Evolutionary conservation across 2,888 invertebrate genomes (phyloP), one percentile per base, ranked within the genome.

Genomic region (Lepidochitona cinerea): DNA sequence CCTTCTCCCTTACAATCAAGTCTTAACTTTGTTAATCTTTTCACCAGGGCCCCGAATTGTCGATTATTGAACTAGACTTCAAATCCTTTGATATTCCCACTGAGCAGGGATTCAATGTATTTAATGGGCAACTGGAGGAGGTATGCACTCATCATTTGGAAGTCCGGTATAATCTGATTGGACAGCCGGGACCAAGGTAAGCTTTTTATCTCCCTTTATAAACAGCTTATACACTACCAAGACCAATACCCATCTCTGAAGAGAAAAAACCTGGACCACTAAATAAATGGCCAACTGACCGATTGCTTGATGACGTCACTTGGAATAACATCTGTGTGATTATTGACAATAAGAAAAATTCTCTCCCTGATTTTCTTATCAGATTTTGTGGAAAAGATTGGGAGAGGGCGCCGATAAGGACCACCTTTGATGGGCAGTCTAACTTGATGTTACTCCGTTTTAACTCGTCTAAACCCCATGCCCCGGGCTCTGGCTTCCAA

Each of bases 151-250:
- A 64, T 33, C 29, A 26, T 32, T 1, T 64, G 3, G 64, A 64
- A 32, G 64, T 64, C 26, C 64, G 64, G 26, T 64, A 64, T 32
- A 64, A 64, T 64, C 64, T 64, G 29, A 64, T 64, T 64, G 64
- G 64, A 3, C 64, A 64, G 33, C 64, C 33, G 29, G 64, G 64
- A 64, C 64, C 64, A 64, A 33, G 14, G 64, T 64, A 64, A 64
- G 64, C n/a, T n/a, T n/a, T n/a, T n/a, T n/a, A n/a, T n/a, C n/a
- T n/a, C n/a, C n/a, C n/a, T n/a, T n/a, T n/a, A n/a, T n/a, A n/a
- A n/a, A n/a, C n/a, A n/a, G n/a, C n/a, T n/a, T n/a, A n/a, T n/a
- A n/a, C n/a, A n/a, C n/a, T n/a, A 41, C 49, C 49, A 41, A 41
- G 12, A 12, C 12, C n/a, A 12, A 41, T 41, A 12, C 49, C n/a